Percentiles rank a stretch among this genome's conserved stretches.
These are phyloP conservation scores for Folsomia manolachei DNA, from an alignment of 2,888 invertebrate genomes.

Conservation along the genomic window DNA sequence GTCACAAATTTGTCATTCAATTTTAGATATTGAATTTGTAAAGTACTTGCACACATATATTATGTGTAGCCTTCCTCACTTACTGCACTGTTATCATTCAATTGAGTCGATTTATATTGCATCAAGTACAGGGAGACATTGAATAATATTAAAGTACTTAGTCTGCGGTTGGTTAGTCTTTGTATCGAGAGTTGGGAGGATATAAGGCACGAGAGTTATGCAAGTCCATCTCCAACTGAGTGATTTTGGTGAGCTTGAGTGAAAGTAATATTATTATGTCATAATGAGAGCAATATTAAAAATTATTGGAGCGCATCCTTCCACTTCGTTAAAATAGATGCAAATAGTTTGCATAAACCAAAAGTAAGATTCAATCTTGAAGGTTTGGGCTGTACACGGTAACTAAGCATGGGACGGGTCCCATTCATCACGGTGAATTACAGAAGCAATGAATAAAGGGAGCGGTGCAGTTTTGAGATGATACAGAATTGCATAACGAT, in stretches of 20 bases:
- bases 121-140: too few species aligned
- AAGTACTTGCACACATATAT: background rate
- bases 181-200: constrained; percentile 1
- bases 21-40: background rate
- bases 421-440: background rate
- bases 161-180: constrained; percentile 5
- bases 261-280: constrained; percentile 43
- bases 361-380: background rate
- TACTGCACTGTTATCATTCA: constrained; percentile 18
- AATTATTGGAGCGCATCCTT: constrained; percentile 45
- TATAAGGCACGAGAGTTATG: constrained; percentile 28
- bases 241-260: constrained; percentile 40
- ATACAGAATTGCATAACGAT: background rate
- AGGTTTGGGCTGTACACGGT: background rate
- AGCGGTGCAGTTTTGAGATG: background rate
- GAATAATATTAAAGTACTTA: background rate
- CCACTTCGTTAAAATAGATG: background rate
- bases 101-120: too few species aligned
- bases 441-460: background rate
- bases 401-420: too few species aligned
- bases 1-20: constrained; percentile 4
- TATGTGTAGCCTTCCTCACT: background rate
- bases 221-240: constrained; percentile 33
- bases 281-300: constrained; percentile 31
- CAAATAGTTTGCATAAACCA: background rate